Evolutionary conservation across 2,888 invertebrate genomes (phyloP), one percentile per base, ranked within the genome.

Genomic region (Aromia moschata): DNA sequence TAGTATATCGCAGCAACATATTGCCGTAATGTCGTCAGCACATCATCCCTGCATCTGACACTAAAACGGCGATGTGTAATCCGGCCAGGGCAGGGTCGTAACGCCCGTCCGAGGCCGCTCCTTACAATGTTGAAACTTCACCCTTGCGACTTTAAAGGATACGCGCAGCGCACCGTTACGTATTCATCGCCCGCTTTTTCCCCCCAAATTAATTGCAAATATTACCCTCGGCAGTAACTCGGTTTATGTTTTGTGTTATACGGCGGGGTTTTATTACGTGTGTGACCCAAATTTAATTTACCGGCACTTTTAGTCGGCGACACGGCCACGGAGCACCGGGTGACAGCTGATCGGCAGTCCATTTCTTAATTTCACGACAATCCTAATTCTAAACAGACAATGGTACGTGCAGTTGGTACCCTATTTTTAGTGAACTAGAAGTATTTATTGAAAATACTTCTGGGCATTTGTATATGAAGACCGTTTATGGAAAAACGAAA

Each of bases 41-140:
- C 70, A 65, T 73, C 69, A 67, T 70, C 63, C 57, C 70, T 68
- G 68, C 51, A 55, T 43, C 62, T 69, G 70, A 71, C 70, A 70
- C 66, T 68, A 68, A 62, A 69, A 66, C 65, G 56, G 61, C 41
- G 38, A 20, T 44, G 49, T 51, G 36, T 63, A 63, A 67, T 68
- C 61, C 61, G 54, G 64, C 64, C 44, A 11, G 7, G 60, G 20
- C 36, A 43, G 37, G 62, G 46, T 69, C 67, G 64, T 70, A 69
- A 70, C 62, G 56, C 56, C 55, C 68, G 62, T 66, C 37, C 31
- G 17, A 25, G 31, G 41, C 25, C 41, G 20, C 15, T 52, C 52
- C 52, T 52, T 52, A 52, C 52, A 52, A 41, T 52, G 41, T 52
- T 52, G 37, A 41, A 41, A 47, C 18, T 47, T 56, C 46, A 47